Conservation (phyloP, 2,797 vertebrate species). For the Artibeus jamaicensis region DNA sequence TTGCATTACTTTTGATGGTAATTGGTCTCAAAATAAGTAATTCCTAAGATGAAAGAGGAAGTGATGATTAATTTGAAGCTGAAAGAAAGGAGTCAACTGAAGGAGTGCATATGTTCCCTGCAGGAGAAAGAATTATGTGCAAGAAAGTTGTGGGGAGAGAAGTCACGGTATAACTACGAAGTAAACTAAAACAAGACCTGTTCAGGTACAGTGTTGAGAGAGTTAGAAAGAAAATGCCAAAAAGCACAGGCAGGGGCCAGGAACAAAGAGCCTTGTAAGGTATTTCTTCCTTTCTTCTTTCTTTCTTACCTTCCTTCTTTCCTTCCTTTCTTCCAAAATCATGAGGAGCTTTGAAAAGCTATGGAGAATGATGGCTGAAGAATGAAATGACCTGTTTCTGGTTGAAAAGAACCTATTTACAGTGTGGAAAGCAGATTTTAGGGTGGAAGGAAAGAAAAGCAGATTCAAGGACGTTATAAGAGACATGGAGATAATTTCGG, state of each 20-base stretch:
- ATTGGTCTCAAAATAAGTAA: not conserved
- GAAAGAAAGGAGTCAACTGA: not conserved
- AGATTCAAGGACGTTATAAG: not conserved
- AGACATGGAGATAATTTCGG: not conserved
- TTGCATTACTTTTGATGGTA: not conserved
- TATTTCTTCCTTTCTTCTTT: too few species aligned
- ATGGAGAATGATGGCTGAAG: not conserved
- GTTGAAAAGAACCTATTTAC: not conserved
- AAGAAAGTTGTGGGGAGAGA: not conserved
- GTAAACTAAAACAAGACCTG: not conserved
- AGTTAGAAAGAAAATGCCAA: not conserved
- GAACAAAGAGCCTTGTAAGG: not conserved
- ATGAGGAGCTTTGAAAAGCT: not conserved
- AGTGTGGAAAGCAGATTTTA: not conserved
- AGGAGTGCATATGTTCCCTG: not conserved
- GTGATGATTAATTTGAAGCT: not conserved
- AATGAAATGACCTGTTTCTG: not conserved
- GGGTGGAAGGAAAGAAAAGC: not conserved
- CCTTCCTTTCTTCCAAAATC: not conserved
- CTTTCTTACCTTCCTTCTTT: not conserved
- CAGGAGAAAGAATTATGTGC: not conserved
- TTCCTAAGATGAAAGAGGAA: not conserved
- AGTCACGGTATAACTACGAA: not conserved
- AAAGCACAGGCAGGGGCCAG: not conserved
- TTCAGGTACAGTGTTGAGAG: not conserved